These are phyloP conservation scores for Connochaetes taurinus DNA, from an alignment of 2,113 vertebrate species.

Conservation along the genomic window DNA sequence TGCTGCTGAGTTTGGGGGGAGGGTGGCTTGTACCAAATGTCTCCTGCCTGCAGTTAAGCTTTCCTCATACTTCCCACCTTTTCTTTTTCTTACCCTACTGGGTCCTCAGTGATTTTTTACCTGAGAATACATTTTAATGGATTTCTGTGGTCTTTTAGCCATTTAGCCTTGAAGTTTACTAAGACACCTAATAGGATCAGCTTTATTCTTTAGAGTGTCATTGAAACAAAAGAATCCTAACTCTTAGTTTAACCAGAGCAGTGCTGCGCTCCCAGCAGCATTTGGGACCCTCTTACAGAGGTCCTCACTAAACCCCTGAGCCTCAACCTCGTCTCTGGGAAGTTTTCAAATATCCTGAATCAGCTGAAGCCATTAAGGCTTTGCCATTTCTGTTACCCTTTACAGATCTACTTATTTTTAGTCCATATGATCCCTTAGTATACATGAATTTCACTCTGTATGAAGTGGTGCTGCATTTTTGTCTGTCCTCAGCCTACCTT, in stretches of 20 bases:
- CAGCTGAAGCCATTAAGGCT: background rate
- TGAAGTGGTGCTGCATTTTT: background rate
- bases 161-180: background rate
- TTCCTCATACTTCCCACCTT: background rate
- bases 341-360: background rate
- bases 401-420: background rate
- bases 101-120: background rate
- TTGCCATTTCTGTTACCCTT: background rate
- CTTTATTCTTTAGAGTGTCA: background rate
- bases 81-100: background rate
- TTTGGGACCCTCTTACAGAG: background rate
- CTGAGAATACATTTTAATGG: background rate
- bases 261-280: background rate
- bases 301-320: background rate
- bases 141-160: background rate
- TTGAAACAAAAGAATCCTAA: background rate
- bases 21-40: accelerated
- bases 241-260: background rate
- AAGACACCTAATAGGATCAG: background rate
- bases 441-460: background rate
- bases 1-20: background rate
- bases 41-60: background rate
- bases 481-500: background rate
- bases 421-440: background rate
- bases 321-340: background rate